Evolutionary conservation across 2,888 invertebrate genomes (phyloP).

Genomic region (Creontiades dilutus): DNA sequence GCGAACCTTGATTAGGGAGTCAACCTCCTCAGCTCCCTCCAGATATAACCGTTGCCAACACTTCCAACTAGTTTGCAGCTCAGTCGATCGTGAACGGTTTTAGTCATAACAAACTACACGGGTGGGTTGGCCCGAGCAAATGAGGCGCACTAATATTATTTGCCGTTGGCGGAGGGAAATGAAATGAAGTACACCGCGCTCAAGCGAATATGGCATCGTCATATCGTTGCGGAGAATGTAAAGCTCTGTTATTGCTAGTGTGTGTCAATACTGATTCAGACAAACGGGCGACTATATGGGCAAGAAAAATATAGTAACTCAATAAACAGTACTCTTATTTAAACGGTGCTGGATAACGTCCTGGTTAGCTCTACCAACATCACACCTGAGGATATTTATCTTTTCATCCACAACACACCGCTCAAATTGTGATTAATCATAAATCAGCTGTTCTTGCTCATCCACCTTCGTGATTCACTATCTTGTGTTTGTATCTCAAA

Average conservation of each 20-base stretch:
- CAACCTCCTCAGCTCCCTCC: slow-evolving; percentile 30
- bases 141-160: slow-evolving; percentile 56
- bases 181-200: not conserved
- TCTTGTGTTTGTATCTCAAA: no score
- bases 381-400: no score
- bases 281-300: not conserved
- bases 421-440: no score
- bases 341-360: no score
- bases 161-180: not conserved
- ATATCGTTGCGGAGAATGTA: not conserved
- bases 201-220: not conserved
- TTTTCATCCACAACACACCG: no score
- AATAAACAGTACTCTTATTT: no score
- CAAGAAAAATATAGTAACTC: not conserved
- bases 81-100: slow-evolving; percentile 56
- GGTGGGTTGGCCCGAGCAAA: slow-evolving; percentile 18
- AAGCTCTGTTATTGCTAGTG: not conserved
- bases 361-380: no score
- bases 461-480: no score
- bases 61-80: slow-evolving; percentile 57
- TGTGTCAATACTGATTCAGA: not conserved
- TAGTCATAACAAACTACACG: slow-evolving; percentile 56
- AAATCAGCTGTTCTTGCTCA: no score
- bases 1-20: slow-evolving; percentile 46
- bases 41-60: slow-evolving; percentile 44